phyloP scores from a whole-genome alignment of 2,888 invertebrate species.

The Orthosia incerta region DNA sequence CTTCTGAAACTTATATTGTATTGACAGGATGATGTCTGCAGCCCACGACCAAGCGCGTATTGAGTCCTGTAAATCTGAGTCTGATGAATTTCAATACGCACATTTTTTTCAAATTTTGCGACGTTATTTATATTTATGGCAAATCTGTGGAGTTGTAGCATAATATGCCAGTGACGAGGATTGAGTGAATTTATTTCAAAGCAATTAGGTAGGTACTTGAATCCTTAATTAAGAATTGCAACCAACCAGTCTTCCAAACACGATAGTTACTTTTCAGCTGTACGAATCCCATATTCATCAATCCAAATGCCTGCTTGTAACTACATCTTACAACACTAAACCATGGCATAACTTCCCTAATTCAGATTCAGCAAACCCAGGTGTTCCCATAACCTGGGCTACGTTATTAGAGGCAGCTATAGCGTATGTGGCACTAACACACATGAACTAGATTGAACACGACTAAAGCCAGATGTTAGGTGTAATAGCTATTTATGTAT shows the following conservation, averaged over 20 bases:
- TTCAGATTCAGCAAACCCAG: conserved; percentile 45
- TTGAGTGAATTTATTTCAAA: not conserved
- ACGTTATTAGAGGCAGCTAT: conserved; percentile 40
- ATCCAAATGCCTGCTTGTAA: not conserved
- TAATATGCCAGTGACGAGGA: not conserved
- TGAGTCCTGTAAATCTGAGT: too few species aligned
- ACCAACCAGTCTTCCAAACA: not conserved
- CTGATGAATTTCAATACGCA: too few species aligned
- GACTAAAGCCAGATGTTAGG: conserved; percentile 58
- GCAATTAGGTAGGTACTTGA: too few species aligned
- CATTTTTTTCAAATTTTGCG: too few species aligned
- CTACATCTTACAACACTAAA: not conserved
- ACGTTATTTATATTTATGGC: not conserved
- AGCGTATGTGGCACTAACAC: conserved; percentile 37
- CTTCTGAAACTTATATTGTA: too few species aligned
- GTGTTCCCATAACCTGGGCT: conserved; percentile 38
- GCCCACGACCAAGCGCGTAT: too few species aligned
- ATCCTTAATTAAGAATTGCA: not conserved
- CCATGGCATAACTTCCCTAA: conserved; percentile 18
- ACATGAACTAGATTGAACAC: conserved; percentile 65
- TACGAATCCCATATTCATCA: not conserved
- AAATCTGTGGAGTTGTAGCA: not conserved
- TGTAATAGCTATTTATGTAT: conserved; percentile 26
- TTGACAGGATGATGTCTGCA: too few species aligned
- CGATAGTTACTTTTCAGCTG: not conserved